A percentile compares a stretch with the other conserved stretches of the same genome.
Conservation (phyloP, 2,113 vertebrate species). For the Serinus canaria region DNA sequence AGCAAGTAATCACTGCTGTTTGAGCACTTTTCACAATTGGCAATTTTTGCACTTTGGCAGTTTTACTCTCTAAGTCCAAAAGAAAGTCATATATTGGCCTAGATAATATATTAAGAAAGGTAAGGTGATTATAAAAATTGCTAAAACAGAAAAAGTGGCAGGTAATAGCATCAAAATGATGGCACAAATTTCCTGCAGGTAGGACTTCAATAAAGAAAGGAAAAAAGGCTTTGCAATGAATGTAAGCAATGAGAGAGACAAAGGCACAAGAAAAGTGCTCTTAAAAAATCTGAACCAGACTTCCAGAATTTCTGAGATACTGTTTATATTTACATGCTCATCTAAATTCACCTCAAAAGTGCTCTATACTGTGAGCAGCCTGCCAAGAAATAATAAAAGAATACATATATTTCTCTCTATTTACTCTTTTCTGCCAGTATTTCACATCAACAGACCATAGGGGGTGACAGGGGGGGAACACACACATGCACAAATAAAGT, state of each 20-base stretch:
- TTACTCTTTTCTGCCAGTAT: conserved; percentile 37
- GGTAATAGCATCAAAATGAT: background rate
- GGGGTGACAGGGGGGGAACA: background rate
- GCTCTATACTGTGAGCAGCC: conserved; percentile 14
- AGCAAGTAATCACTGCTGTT: background rate
- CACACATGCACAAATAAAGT: background rate
- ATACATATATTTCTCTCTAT: conserved; percentile 26
- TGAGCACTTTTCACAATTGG: background rate
- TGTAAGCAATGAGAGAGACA: background rate
- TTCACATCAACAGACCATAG: conserved; percentile 25
- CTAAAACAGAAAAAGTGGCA: conserved; percentile 20
- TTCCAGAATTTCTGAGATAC: conserved; percentile 21
- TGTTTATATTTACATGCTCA: conserved; percentile 20
- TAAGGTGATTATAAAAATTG: conserved; percentile 30
- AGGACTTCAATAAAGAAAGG: conserved; percentile 30
- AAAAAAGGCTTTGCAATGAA: background rate
- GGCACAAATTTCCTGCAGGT: background rate
- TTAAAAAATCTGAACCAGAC: conserved; percentile 30
- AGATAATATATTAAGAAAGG: background rate
- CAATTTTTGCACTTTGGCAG: background rate
- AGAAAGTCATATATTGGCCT: background rate
- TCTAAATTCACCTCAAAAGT: conserved; percentile 49
- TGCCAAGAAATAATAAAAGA: conserved; percentile 65
- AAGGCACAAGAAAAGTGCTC: background rate
- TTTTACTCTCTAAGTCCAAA: background rate